Evolutionary conservation across 2,113 vertebrate species (phyloP), one percentile per base, ranked within the genome.

Genomic region (Mus pahari): DNA sequence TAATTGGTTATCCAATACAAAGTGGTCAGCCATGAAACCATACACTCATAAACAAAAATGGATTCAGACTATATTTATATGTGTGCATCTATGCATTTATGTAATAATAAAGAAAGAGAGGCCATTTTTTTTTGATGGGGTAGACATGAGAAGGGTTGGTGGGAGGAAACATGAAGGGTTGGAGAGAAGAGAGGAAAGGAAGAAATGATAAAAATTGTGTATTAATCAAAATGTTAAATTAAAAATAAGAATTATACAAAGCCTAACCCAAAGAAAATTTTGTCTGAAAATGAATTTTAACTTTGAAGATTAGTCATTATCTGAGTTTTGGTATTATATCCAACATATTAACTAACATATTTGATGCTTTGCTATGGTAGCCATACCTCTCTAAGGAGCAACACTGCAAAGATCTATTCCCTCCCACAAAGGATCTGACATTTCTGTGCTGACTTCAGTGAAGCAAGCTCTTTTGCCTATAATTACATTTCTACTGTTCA

Each of bases 271-370:
- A 71, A 86, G 12, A 58, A 84, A 82, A 83, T 62, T 24, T 86
- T 92, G 17, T 50, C 22, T 89, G 81, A 89, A 95, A 89, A 92
- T 92, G 9, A 74, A 86, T 89, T 79, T 78, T 77, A 89, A 39
- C 50, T 75, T 90, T 82, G 48, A 71, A 83, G 24, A 82, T 64
- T 55, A 87, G 28, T 45, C 24, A 89, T 93, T 60, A 81, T 68
- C 42, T 94, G 24, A 87, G 26, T 77, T 90, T 94, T 86, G 74
- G 50, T 64, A 90, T 74, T 39, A 95, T 16, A 94, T 62, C 73
- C 64, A 97, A 28, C 36, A 53, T 39, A 89, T 66, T 79, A 94
- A 91, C 53, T 79, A 13, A 77, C 53, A 28, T 81, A 50, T n/a
- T 14, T 60, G 5, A 75, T 45, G 31, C 62, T 64, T 95, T 79